A percentile compares a stretch with the other conserved stretches of the same genome.
phyloP scores from a whole-genome alignment of 2,113 vertebrate species.

The Eptatretus burgeri region DNA sequence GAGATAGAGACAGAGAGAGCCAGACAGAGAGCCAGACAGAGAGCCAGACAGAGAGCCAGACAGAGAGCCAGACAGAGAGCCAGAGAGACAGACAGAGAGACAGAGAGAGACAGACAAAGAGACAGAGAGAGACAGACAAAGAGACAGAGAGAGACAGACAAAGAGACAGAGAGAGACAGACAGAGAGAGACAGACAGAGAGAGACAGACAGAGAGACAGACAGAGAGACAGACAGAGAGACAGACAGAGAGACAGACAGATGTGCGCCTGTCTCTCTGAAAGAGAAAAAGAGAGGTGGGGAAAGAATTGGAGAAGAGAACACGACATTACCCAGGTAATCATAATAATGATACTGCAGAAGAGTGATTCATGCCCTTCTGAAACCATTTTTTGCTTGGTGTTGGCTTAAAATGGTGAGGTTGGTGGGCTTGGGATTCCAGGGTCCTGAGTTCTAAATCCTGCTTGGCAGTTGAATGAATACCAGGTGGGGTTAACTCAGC shows the following conservation, averaged over 20 bases:
- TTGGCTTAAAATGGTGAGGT: too few relatives aligned
- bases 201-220: not conserved
- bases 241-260: not conserved
- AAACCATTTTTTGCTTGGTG: too few relatives aligned
- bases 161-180: not conserved
- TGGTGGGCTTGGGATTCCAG: too few relatives aligned
- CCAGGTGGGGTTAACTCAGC: too few relatives aligned
- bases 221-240: not conserved
- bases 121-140: not conserved
- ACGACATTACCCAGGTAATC: too few relatives aligned
- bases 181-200: not conserved
- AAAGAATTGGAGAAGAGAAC: too few relatives aligned
- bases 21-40: not conserved
- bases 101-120: not conserved
- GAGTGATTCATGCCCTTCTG: too few relatives aligned
- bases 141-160: not conserved
- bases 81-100: not conserved
- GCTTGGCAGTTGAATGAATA: too few relatives aligned
- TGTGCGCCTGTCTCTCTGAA: too few relatives aligned
- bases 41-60: not conserved
- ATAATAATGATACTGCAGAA: too few relatives aligned
- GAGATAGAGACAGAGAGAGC: not conserved
- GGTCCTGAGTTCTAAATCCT: too few relatives aligned
- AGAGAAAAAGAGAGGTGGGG: too few relatives aligned
- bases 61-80: not conserved